Conservation (phyloP, 2,113 vertebrate genomes). For the Cyphotilapia sp. region DNA sequence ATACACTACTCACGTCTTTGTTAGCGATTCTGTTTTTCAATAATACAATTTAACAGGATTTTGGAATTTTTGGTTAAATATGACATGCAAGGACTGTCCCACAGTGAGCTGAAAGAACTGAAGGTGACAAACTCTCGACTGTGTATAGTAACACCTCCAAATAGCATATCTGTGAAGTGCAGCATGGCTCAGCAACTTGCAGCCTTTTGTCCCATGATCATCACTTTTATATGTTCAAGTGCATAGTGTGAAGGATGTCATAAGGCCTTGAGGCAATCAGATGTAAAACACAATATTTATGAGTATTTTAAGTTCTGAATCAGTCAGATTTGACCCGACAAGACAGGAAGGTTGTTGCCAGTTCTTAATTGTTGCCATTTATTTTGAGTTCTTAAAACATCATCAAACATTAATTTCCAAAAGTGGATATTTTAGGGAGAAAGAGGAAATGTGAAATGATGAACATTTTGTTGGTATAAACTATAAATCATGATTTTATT, state of each 20-base stretch:
- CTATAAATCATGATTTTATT: neutral
- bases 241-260: neutral
- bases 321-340: neutral
- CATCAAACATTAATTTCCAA: neutral
- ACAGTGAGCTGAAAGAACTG: neutral
- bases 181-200: neutral
- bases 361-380: neutral
- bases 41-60: neutral
- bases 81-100: neutral
- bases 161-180: neutral
- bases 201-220: neutral
- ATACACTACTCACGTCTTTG: neutral
- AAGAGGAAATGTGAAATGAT: neutral
- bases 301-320: neutral
- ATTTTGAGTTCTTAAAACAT: neutral
- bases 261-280: neutral
- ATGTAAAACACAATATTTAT: neutral
- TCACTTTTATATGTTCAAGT: neutral
- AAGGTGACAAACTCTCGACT: neutral
- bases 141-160: neutral
- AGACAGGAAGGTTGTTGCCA: neutral
- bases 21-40: neutral
- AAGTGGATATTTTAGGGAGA: neutral
- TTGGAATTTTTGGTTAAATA: neutral
- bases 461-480: neutral